A percentile compares a stretch with the other conserved stretches of the same genome.
These are phyloP conservation scores for human (Homo sapiens) DNA, from an alignment of 2,113 vertebrate genomes.

Conservation along the genomic window DNA sequence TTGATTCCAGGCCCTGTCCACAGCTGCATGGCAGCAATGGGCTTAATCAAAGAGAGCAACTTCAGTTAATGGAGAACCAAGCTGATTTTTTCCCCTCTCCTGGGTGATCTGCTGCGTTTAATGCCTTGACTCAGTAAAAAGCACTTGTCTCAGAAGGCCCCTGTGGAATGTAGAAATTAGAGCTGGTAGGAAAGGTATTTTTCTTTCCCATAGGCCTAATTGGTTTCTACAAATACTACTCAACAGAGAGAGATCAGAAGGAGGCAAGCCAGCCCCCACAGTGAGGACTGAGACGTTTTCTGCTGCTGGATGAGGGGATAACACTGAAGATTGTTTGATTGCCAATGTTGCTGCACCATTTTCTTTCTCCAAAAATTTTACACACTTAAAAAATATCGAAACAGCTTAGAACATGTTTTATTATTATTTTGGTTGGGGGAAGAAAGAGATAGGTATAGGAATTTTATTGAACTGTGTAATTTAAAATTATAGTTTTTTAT, in stretches of 20 bases:
- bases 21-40: neutral
- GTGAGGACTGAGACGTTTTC: neutral
- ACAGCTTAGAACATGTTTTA: neutral
- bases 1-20: neutral
- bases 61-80: neutral
- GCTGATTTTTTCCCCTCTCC: neutral
- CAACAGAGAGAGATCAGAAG: constrained; percentile 5
- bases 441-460: neutral
- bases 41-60: neutral
- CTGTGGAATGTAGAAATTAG: neutral
- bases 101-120: neutral
- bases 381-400: neutral
- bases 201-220: neutral
- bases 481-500: neutral
- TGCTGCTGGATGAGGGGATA: neutral
- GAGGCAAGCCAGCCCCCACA: neutral
- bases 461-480: neutral
- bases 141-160: neutral
- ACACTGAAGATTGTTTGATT: neutral
- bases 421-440: neutral
- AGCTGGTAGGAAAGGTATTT: neutral
- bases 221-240: constrained; percentile 42
- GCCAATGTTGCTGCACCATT: neutral
- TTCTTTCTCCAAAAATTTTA: neutral
- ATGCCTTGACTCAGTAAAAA: constrained; percentile 16